Evolutionary conservation across 23 tunicate genomes (phyloP).

Genomic region (Oikopleura dioica): DNA sequence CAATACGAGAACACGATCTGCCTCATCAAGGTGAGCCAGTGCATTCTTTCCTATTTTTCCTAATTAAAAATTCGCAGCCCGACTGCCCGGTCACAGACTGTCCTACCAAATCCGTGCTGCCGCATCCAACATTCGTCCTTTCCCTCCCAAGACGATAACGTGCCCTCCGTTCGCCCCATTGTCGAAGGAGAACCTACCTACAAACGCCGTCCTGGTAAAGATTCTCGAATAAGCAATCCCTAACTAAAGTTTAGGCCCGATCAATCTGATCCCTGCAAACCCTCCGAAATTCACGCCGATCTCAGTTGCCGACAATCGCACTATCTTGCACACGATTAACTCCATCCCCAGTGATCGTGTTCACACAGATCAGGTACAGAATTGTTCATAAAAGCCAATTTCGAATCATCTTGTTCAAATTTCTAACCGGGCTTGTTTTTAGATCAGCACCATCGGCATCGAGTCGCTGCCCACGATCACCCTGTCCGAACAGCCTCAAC

Average conservation of each 20-base stretch:
- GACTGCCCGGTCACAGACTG: not conserved
- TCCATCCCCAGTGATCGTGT: no score
- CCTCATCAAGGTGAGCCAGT: conserved; percentile 12
- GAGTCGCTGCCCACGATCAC: not conserved
- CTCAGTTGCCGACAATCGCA: no score
- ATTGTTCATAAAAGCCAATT: not conserved
- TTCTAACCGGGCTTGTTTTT: not conserved
- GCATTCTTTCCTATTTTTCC: not conserved
- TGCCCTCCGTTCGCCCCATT: not conserved
- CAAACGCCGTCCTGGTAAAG: conserved; percentile 7
- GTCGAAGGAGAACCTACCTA: conserved; percentile 1
- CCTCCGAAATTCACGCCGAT: no score
- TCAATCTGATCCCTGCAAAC: no score
- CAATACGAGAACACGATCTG: not conserved
- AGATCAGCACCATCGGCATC: no score
- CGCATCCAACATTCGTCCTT: not conserved
- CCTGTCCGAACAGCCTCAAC: not conserved
- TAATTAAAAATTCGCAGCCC: not conserved
- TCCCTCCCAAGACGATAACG: not conserved
- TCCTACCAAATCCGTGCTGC: conserved; percentile 1
- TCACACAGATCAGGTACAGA: no score
- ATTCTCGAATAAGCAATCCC: no score
- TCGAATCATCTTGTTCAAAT: not conserved
- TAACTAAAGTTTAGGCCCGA: no score
- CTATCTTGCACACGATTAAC: no score